phyloP scores from a whole-genome alignment of 2,113 vertebrate species.

The Sylvicapra grimmia region DNA sequence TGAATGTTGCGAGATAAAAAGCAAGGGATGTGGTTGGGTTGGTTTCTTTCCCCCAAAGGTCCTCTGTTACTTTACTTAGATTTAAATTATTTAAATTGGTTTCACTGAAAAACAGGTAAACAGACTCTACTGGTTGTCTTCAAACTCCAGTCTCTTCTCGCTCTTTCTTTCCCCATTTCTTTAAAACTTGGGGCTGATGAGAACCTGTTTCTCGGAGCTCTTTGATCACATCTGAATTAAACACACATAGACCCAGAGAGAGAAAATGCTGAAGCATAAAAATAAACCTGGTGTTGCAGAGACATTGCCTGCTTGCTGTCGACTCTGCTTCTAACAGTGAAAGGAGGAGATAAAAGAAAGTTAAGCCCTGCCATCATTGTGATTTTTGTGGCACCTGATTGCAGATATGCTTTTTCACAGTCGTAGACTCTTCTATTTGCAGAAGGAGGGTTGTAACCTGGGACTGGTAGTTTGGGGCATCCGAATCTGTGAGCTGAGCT shows the following conservation, averaged over 20 bases:
- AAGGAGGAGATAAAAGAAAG: conserved; percentile 43
- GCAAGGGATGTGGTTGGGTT: neutral
- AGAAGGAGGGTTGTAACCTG: neutral
- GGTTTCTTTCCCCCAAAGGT: neutral
- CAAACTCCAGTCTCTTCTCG: neutral
- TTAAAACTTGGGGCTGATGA: conserved; percentile 34
- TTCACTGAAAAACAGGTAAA: conserved; percentile 41
- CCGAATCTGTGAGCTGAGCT: conserved; percentile 16
- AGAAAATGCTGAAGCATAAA: conserved; percentile 37
- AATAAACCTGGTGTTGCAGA: conserved; percentile 33
- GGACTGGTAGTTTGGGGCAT: neutral
- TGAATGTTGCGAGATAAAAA: neutral
- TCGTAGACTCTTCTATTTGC: neutral
- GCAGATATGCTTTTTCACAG: neutral
- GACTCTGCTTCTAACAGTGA: neutral
- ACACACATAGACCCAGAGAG: neutral
- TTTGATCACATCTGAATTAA: conserved; percentile 43
- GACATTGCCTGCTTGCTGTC: conserved; percentile 44
- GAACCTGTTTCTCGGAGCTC: conserved; percentile 39
- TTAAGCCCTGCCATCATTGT: neutral
- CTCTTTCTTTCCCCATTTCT: neutral
- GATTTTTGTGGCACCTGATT: conserved; percentile 19
- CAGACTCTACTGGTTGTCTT: conserved; percentile 15
- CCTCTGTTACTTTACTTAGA: neutral
- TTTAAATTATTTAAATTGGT: conserved; percentile 51